Evolutionary conservation across 1,140 invertebrate species (phyloP).

Genomic region (Drosophila setifemur): DNA sequence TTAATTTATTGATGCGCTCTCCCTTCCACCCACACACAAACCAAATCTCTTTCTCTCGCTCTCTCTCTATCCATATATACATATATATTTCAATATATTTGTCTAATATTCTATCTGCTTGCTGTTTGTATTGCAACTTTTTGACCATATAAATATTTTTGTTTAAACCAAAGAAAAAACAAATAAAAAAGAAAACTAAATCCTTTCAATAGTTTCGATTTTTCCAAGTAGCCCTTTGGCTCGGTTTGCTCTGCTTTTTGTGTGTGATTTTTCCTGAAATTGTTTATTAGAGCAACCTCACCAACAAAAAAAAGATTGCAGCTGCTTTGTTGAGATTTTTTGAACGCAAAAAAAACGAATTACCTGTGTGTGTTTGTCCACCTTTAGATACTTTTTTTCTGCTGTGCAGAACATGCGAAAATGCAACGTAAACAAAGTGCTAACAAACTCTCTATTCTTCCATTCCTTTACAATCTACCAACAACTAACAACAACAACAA

Average conservation of each 20-base stretch:
- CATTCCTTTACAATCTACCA: constrained; percentile 42
- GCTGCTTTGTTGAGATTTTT: constrained; percentile 61
- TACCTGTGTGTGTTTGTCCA: constrained; percentile 37
- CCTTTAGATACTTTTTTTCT: constrained; percentile 51
- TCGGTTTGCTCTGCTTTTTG: constrained; percentile 32
- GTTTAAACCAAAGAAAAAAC: constrained; percentile 29
- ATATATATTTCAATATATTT: constrained; percentile 27
- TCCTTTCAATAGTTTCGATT: constrained; percentile 31
- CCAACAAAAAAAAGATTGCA: constrained; percentile 25
- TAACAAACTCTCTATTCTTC: constrained; percentile 43
- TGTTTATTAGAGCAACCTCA: constrained; percentile 60
- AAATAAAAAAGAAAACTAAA: constrained; percentile 18
- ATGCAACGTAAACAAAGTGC: constrained; percentile 13
- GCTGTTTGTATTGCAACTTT: constrained; percentile 66
- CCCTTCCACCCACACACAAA: not conserved
- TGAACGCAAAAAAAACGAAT: constrained; percentile 43
- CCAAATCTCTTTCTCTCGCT: not conserved
- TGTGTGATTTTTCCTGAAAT: constrained; percentile 43
- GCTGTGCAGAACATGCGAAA: constrained; percentile 38
- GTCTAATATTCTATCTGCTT: constrained; percentile 54
- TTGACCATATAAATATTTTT: constrained; percentile 55
- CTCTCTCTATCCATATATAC: not conserved
- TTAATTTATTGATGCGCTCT: constrained; percentile 67
- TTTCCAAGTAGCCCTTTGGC: constrained; percentile 64
- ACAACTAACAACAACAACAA: constrained; percentile 29